phyloP scores from a whole-genome alignment of 2,797 vertebrate species.

The Enteromius thamalakanensis region DNA sequence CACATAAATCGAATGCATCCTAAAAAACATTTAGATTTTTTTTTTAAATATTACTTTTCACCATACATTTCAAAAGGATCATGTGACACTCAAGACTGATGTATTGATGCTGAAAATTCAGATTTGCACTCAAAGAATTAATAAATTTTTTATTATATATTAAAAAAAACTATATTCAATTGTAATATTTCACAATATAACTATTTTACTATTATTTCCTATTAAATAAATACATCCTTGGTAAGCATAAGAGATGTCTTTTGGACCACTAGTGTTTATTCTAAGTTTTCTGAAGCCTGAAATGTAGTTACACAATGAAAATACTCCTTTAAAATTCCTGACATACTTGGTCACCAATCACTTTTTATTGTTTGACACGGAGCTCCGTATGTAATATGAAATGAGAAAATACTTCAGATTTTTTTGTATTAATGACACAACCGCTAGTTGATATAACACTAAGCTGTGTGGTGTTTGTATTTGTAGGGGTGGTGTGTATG shows the following conservation, averaged over 20 bases:
- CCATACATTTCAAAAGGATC: neutral
- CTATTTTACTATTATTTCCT: neutral
- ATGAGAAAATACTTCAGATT: neutral
- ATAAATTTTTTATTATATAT: neutral
- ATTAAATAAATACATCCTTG: neutral
- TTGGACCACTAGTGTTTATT: neutral
- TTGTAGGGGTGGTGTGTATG: constrained; percentile 77
- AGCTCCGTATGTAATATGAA: no score
- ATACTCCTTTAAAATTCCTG: neutral
- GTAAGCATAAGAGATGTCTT: neutral
- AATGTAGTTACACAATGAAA: neutral
- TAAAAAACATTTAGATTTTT: neutral
- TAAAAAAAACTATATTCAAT: neutral
- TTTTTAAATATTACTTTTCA: neutral
- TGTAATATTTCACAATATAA: neutral
- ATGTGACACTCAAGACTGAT: neutral
- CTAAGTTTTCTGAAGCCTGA: neutral
- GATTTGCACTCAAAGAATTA: neutral
- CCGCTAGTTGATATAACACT: neutral
- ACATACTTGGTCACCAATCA: neutral
- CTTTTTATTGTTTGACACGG: neutral
- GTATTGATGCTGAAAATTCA: neutral
- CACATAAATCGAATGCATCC: neutral
- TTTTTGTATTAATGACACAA: neutral
- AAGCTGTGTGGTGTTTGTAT: neutral